Evolutionary conservation across 2,113 vertebrate species (phyloP).

Genomic region (Capricornis sumatraensis): DNA sequence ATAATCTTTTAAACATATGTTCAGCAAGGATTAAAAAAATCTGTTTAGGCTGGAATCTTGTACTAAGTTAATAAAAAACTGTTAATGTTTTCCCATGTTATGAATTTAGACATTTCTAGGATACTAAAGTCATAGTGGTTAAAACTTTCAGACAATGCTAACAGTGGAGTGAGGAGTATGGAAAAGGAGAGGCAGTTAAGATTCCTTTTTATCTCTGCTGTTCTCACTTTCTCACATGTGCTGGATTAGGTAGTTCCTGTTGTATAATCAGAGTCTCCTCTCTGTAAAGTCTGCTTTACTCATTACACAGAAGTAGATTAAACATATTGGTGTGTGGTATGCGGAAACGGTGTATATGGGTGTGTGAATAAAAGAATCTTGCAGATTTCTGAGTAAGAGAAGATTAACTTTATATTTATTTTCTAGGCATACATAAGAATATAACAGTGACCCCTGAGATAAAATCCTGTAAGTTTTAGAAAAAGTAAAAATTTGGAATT

Average conservation of each 20-base stretch:
- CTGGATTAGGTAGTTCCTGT: not conserved
- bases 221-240: not conserved
- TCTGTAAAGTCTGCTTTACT: constrained; percentile 60
- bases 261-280: not conserved
- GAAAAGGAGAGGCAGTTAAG: not conserved
- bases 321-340: not conserved
- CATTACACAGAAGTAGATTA: not conserved
- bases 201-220: not conserved
- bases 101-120: constrained; percentile 32
- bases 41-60: constrained; percentile 57
- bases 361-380: not conserved
- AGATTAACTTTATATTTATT: not conserved
- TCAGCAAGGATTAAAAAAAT: constrained; percentile 66
- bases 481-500: constrained; percentile 20
- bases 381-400: not conserved
- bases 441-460: not conserved
- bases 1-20: constrained; percentile 80
- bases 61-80: constrained; percentile 54
- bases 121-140: constrained; percentile 42
- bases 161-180: not conserved
- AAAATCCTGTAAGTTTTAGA: not conserved
- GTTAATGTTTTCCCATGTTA: constrained; percentile 56
- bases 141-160: constrained; percentile 29
- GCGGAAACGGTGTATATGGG: not conserved
- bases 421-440: not conserved